Evolutionary conservation across 2,888 invertebrate genomes (phyloP).

Genomic region (Pristionchus japonicus): DNA sequence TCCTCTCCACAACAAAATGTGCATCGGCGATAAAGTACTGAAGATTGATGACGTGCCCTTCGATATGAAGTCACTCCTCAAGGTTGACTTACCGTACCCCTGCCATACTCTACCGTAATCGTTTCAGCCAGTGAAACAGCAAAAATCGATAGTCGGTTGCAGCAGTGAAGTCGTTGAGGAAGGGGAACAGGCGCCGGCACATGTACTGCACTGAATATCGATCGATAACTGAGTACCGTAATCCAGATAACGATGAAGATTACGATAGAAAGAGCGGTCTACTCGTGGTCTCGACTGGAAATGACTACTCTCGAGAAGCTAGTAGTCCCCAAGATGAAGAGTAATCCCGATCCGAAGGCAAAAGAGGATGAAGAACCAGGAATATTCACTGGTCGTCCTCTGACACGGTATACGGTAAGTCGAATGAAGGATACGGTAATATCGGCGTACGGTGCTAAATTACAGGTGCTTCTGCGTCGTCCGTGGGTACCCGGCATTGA

Average conservation of each 20-base stretch:
- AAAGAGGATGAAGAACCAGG: no score
- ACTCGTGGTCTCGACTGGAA: conserved; percentile 26
- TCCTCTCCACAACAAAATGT: conserved; percentile 25
- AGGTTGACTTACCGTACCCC: not conserved
- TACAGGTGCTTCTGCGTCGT: not conserved
- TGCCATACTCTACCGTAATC: not conserved
- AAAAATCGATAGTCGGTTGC: not conserved
- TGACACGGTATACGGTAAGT: conserved; percentile 12
- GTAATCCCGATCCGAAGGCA: not conserved
- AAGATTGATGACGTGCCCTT: not conserved
- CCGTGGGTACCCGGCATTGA: not conserved
- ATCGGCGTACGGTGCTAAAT: not conserved
- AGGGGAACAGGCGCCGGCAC: not conserved
- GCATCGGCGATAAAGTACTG: not conserved
- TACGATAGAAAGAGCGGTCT: not conserved
- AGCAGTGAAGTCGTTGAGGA: not conserved
- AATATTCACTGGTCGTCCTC: not conserved
- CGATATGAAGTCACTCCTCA: not conserved
- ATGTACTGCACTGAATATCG: not conserved
- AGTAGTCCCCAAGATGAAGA: not conserved
- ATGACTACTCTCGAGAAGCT: not conserved
- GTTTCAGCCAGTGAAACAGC: not conserved
- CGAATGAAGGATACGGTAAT: no score
- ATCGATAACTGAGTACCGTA: conserved; percentile 20
- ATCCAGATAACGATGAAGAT: conserved; percentile 1